Evolutionary conservation across 2,797 vertebrate genomes (phyloP), one percentile per base, ranked within the genome.

Genomic region (Perodicticus potto): DNA sequence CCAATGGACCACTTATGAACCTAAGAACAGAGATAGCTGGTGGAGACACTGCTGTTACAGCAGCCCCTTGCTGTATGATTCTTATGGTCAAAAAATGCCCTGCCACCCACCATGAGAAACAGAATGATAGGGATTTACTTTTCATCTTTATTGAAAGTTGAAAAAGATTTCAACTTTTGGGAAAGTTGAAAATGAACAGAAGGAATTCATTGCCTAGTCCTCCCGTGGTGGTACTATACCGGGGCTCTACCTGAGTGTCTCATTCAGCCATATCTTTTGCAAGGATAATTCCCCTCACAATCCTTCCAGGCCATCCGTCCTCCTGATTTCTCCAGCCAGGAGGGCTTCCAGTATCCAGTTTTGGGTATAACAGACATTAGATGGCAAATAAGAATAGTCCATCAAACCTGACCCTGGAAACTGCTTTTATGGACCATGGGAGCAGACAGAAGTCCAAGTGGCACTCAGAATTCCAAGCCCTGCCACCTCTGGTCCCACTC

Each of bases 11-110:
- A 8, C 22, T 45, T 27, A 49, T 0, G 61, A 43, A 37, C 0
- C 3, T 2, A 59, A 61, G 32, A 12, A 5, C 61, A 59, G 87
- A 27, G 7, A 53, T 0, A 2, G 57, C 27, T 12, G 37, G 29
- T 10, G 70, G 73, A 45, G 34, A 84, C 1, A 0, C 1, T 2
- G 80, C 57, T 23, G 27, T 69, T 17, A 55, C 61, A 19, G 78
- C 63, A n/a, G 5, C 25, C n/a, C 40, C 17, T n/a, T 32, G 7
- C 19, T 67, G 83, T 23, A 27, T 59, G 55, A 53, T 45, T 61
- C 19, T 80, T 82, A 37, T 4, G 67, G 49, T 57, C 57, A 49
- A 65, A 82, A 27, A 29, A 34, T 2, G 17, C 1, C 12, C 10
- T 13, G 45, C 45, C 45, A 53, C 49, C 37, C 6, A 27, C 40